Conservation (phyloP, 2,113 vertebrate species). For the Macquaria ambigua region DNA sequence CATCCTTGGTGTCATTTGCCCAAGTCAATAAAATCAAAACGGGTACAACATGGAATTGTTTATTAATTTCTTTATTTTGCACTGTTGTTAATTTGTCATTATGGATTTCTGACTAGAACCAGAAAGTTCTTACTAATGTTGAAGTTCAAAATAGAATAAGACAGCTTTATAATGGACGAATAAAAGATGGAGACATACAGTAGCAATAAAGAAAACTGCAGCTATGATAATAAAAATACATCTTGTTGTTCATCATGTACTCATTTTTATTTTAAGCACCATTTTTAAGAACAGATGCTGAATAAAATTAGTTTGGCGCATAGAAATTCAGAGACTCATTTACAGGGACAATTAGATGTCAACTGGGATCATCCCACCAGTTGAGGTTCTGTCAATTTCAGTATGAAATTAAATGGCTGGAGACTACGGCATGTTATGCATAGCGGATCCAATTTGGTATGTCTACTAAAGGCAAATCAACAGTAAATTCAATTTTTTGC, state of each 20-base stretch:
- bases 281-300: not conserved
- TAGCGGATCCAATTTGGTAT: conserved; percentile 45
- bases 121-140: not conserved
- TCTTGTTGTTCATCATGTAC: not conserved
- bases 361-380: conserved; percentile 31
- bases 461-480: conserved; percentile 49
- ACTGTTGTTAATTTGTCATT: not conserved
- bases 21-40: not conserved
- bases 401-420: conserved; percentile 34
- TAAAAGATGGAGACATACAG: not conserved
- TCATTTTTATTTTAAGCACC: not conserved
- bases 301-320: not conserved
- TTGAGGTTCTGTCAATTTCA: conserved; percentile 3
- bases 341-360: conserved; percentile 34
- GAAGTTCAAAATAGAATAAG: not conserved
- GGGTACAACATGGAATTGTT: not conserved
- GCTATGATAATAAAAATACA: not conserved
- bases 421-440: conserved; percentile 29
- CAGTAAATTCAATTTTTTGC: conserved; percentile 56
- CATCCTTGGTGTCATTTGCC: not conserved
- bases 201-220: not conserved
- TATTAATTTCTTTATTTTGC: not conserved
- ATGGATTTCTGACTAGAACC: not conserved
- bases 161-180: not conserved
- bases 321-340: conserved; percentile 26